Evolutionary conservation across 64 coral and sea anemone species (phyloP).

Genomic region (Montipora sp.): DNA sequence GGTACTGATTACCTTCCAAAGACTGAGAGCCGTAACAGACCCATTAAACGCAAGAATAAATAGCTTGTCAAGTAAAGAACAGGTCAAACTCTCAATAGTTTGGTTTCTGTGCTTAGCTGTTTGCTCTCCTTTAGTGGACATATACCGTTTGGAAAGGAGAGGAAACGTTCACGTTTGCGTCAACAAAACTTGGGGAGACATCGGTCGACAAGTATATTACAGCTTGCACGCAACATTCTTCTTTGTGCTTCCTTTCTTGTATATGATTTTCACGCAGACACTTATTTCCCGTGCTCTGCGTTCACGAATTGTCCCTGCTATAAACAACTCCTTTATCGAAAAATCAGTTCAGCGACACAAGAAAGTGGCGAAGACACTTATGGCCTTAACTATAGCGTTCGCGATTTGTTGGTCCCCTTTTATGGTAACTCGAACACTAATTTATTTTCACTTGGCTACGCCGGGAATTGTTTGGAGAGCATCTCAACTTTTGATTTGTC

Average conservation of each 20-base stretch:
- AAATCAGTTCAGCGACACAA: slow-evolving; percentile 21
- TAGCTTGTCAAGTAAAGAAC: background rate
- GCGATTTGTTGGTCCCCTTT: slow-evolving; percentile 21
- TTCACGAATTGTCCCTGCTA: background rate
- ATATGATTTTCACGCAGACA: slow-evolving; percentile 19
- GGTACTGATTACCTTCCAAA: slow-evolving; percentile 34
- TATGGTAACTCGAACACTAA: slow-evolving; percentile 23
- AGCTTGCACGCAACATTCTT: slow-evolving; percentile 10
- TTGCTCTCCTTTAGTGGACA: background rate
- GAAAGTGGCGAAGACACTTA: slow-evolving; percentile 13
- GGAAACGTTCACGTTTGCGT: background rate
- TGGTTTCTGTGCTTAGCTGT: slow-evolving; percentile 1
- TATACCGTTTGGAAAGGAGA: background rate
- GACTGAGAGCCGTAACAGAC: slow-evolving; percentile 6
- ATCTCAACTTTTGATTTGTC: slow-evolving; percentile 23
- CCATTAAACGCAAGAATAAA: slow-evolving; percentile 9
- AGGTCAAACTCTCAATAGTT: background rate
- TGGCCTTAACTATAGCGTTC: slow-evolving; percentile 3
- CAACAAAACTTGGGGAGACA: slow-evolving; percentile 21
- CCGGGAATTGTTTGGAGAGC: slow-evolving; percentile 19
- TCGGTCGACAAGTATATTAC: slow-evolving; percentile 36
- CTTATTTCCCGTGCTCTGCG: background rate
- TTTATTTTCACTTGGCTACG: slow-evolving; percentile 25
- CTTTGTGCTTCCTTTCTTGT: background rate
- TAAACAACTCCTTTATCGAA: slow-evolving; percentile 6